Base-by-base conservation (phyloP, 2,888 invertebrate genomes). In the Caenorhabditis plicata region DNA sequence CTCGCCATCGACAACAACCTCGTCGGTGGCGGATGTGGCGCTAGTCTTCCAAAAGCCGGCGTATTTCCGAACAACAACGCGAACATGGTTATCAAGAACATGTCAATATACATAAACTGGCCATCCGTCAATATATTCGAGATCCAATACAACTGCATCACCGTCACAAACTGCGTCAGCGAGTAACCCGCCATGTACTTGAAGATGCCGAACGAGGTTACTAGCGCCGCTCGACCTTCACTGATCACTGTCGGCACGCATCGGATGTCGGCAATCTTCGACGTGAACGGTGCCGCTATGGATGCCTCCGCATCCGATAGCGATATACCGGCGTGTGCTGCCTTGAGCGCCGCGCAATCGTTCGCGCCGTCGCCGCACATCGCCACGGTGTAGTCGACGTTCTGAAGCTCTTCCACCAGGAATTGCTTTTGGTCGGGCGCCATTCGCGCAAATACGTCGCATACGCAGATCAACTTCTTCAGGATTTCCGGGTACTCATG, bases 181-280 rank as follows among this genome's bases (percentile, higher is more conserved):
- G 78, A 80, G 84, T 96, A 96, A 0, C 90, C 88, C 0, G 94
- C 92, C 95, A 96, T 96, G 85, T 92, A 96, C 79, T 95, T 95
- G 85, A 98, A 96, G 72, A 95, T 90, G 2, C 94, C 94, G 84
- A 95, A 95, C 35, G 92, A 92, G 0, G 96, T 96, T 26, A 92
- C 89, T 5, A 98, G 84, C 0, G 96, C 94, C 0, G 93, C 92
- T 0, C 96, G 86, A 0, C 95, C 80, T 42, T 81, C 80, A n/a
- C 77, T 70, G 39, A 80, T 80, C 2, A 80, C 71, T 31, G 58
- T 73, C 2, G 80, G 78, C n/a, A 80, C 79, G 43, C 80, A 80
- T 11, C 74, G 66, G 47, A 80, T 81, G 47, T 80, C 75, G 11
- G 77, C 60, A 3, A 67, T 57, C 51, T 89, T 87, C 0, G 92